Evolutionary conservation across 1,140 invertebrate species (phyloP), one percentile per base, ranked within the genome.

Genomic region (Drosophila saltans): DNA sequence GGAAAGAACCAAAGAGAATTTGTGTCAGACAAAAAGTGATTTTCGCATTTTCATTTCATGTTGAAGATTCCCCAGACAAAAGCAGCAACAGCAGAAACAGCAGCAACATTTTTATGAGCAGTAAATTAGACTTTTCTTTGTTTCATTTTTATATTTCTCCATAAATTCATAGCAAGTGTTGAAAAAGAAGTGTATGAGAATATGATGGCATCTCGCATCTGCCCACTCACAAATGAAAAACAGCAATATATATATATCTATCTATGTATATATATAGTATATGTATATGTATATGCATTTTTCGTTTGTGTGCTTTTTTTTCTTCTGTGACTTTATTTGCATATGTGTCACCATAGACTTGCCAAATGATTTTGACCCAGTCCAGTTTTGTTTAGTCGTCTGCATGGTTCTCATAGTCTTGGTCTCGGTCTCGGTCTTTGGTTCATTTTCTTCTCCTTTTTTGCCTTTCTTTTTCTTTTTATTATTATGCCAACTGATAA

Each of bases 91-190:
- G 26, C 10, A 21, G 30, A 21, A 39, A 2, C 24, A 40, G 16
- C 55, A 58, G 57, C 71, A 57, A 21, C 48, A 41, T 59, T 77
- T 79, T 79, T 79, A 79, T 79, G 72, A 66, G 73, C 76, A 76
- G 69, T 79, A 79, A 79, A 79, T 79, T 79, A 76, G 76, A 76
- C 69, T 72, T 62, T 72, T 66, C 62, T 58, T 72, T 74, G 76
- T 68, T 66, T 74, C 72, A 76, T 62, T 72, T 79, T 52, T 52
- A 52, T 59, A 59, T 59, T 59, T 59, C 57, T 33, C 57, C 57
- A 59, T 59, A 59, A 59, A 59, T 59, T 59, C 8, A 52, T 52
- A 52, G 21, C 45, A 52, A 52, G 45, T 52, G 45, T 52, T 52
- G 45, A 52, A 52, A 16, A 16, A 16, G 16, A 16, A 36, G 21